Evolutionary conservation across 2,797 vertebrate genomes (phyloP), one percentile per base, ranked within the genome.

Genomic region (Linurgus olivaceus): DNA sequence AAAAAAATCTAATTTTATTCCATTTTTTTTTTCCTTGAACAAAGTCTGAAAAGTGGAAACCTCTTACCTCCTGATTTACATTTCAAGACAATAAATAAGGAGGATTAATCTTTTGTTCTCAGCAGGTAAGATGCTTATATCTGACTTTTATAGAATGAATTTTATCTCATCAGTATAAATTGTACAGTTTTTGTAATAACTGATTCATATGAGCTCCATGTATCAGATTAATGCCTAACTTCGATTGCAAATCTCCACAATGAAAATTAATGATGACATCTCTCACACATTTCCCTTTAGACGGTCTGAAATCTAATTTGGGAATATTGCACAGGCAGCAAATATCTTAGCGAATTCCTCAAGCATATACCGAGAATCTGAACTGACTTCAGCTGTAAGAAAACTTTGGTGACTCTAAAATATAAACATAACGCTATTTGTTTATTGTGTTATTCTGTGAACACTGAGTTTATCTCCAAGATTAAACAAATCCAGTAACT

Each of bases 151-250:
- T 18, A 58, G 38, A 48, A 84, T 28, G 0, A 92, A 84, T 14
- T 58, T 88, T 81, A 37, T 86, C 59, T 92, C 62, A 76, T 92
- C 80, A 58, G 71, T 67, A 76, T 85, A 61, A 96, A 93, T 89
- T 45, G 52, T 79, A 26, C 8, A 26, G 6, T 58, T 78, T 91
- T 83, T 92, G 70, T 73, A 83, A 68, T 33, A 84, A 78, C 11
- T 21, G 19, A 52, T 82, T 73, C 5, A 1, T 70, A 24, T 67
- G 12, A 84, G 66, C 17, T 78, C 17, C 15, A 19, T 29, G 23
- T 20, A 37, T 55, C 45, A 55, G 44, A 44, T 29, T 88, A 83
- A 86, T 35, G 16, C 2, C 31, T 77, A 74, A 33, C 29, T 88
- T 84, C 33, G 11, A 80, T 57, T 90, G 16, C 21, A 37, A 47